Percentiles rank a stretch among this genome's conserved stretches.
phyloP scores from a whole-genome alignment of 2,113 vertebrate genomes.

The Dasyurus viverrinus region DNA sequence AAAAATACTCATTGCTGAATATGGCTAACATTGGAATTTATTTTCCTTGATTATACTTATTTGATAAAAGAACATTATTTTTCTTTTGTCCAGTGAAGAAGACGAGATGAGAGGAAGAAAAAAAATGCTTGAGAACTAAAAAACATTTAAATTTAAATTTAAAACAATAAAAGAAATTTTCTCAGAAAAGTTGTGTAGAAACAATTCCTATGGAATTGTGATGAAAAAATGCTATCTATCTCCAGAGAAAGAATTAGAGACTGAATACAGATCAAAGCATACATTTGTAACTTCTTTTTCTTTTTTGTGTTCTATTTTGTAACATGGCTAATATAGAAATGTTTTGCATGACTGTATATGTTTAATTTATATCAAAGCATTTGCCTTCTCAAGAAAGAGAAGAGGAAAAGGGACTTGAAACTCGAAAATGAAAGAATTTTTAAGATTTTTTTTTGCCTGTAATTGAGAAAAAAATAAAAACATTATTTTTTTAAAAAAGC shows the following conservation, averaged over 20 bases:
- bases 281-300: not conserved
- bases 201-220: not conserved
- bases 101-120: not conserved
- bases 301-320: not conserved
- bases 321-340: not conserved
- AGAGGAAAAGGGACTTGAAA: not conserved
- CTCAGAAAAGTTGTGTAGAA: not conserved
- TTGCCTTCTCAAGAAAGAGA: not conserved
- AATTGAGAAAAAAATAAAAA: not conserved
- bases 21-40: not conserved
- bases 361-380: not conserved
- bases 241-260: not conserved
- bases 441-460: not conserved
- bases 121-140: not conserved
- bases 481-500: not conserved
- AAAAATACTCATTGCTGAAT: not conserved
- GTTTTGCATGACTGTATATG: not conserved
- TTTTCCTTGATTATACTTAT: not conserved
- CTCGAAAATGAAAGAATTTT: not conserved
- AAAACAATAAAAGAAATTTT: not conserved
- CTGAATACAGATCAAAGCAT: not conserved
- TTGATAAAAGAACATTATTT: not conserved
- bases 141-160: not conserved
- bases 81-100: not conserved
- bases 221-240: not conserved